phyloP scores from a whole-genome alignment of 2,113 vertebrate species.

The Neofelis nebulosa region DNA sequence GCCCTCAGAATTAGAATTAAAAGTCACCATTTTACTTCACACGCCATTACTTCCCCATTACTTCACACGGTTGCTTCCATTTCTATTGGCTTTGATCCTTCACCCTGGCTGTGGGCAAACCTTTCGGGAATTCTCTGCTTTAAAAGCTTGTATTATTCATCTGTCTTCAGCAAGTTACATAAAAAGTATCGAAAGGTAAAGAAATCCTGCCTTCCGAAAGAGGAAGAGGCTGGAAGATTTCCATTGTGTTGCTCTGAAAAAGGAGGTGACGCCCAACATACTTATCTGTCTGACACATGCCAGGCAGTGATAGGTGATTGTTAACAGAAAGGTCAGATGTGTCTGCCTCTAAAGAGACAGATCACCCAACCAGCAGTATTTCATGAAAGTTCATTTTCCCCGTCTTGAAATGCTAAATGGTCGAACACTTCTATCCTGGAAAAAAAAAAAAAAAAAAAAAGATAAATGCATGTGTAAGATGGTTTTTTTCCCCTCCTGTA shows the following conservation, averaged over 20 bases:
- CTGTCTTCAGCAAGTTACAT: constrained; percentile 34
- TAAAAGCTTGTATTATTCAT: background rate
- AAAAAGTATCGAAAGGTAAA: constrained; percentile 49
- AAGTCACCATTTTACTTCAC: background rate
- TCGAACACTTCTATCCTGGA: constrained; percentile 62
- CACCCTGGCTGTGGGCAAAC: background rate
- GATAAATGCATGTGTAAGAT: constrained; percentile 66
- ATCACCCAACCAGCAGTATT: constrained; percentile 21
- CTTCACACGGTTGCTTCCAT: background rate
- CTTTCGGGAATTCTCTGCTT: constrained; percentile 15
- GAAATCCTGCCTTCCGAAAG: constrained; percentile 43
- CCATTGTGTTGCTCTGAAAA: constrained; percentile 48
- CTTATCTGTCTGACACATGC: constrained; percentile 73
- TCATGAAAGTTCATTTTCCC: constrained; percentile 59
- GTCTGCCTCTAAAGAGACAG: constrained; percentile 31
- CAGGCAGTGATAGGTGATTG: constrained; percentile 51
- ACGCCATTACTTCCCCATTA: background rate
- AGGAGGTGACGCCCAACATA: constrained; percentile 64
- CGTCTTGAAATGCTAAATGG: constrained; percentile 68
- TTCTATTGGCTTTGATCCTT: constrained; percentile 15
- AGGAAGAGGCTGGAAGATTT: constrained; percentile 45
- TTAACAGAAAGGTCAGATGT: constrained; percentile 54
- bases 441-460: constrained; percentile 63
- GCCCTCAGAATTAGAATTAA: background rate
- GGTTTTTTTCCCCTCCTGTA: constrained; percentile 52